Evolutionary conservation across 1,140 invertebrate genomes (phyloP).

Genomic region (Papilio helenus): DNA sequence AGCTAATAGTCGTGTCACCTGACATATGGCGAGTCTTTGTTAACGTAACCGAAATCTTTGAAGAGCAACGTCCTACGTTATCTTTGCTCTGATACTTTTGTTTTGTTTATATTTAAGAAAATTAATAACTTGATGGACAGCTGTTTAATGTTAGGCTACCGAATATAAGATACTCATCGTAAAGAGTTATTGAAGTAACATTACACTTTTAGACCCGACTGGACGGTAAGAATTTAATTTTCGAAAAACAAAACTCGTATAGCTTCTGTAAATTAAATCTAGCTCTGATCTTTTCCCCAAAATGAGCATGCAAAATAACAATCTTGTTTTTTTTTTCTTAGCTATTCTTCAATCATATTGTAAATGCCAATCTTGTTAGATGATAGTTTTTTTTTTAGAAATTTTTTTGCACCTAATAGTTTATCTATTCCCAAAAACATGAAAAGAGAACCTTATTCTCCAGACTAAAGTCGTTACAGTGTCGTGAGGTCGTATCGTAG

Average conservation of each 20-base stretch:
- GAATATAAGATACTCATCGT: constrained; percentile 13
- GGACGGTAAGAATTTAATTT: neutral
- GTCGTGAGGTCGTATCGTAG: constrained; percentile 12
- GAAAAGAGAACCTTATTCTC: neutral
- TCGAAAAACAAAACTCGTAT: too few relatives aligned
- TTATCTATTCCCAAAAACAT: too few relatives aligned
- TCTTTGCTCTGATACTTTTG: neutral
- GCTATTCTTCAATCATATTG: too few relatives aligned
- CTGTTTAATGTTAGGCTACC: constrained; percentile 16
- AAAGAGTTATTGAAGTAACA: neutral
- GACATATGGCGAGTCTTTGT: constrained; percentile 53
- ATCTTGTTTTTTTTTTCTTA: too few relatives aligned
- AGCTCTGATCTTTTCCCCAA: too few relatives aligned
- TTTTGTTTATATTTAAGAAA: constrained; percentile 24
- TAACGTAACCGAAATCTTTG: constrained; percentile 70
- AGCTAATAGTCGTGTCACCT: constrained; percentile 35
- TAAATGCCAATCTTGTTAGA: too few relatives aligned
- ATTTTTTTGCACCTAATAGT: too few relatives aligned
- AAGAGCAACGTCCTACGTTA: constrained; percentile 66
- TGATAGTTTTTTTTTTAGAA: too few relatives aligned
- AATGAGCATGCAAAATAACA: too few relatives aligned
- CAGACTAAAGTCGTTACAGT: neutral
- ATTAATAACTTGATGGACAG: constrained; percentile 8
- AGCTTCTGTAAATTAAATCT: too few relatives aligned
- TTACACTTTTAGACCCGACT: neutral